Percentiles rank a stretch among this genome's conserved stretches.
Evolutionary conservation across 2,888 invertebrate species (phyloP).

Genomic region (Drosophila gaucha): DNA sequence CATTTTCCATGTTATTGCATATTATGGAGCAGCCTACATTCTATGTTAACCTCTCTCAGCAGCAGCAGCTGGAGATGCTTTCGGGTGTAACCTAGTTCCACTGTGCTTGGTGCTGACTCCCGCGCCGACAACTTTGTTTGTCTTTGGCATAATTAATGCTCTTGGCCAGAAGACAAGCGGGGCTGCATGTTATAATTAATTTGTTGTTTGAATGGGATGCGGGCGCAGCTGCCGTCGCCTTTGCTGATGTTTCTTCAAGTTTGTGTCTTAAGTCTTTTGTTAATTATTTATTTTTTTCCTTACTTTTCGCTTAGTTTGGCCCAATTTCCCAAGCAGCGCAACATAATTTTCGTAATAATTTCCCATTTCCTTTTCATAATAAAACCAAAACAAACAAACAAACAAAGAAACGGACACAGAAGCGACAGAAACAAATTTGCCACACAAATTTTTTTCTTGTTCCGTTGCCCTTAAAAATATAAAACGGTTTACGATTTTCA

Average conservation of each 20-base stretch:
- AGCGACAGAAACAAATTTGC: conserved; percentile 32
- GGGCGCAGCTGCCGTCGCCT: conserved; percentile 38
- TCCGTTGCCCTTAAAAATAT: conserved; percentile 53
- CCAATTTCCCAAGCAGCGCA: conserved; percentile 53
- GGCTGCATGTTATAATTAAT: conserved; percentile 60
- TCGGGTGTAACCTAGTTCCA: conserved; percentile 30
- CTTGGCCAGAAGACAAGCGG: conserved; percentile 37
- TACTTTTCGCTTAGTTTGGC: conserved; percentile 37
- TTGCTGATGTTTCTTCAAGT: conserved; percentile 34
- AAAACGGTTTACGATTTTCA: conserved; percentile 55
- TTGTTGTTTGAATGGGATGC: conserved; percentile 44
- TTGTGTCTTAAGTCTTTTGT: conserved; percentile 68
- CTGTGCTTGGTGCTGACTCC: conserved; percentile 38
- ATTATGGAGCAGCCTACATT: background rate
- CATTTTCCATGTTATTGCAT: background rate
- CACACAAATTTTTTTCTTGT: conserved; percentile 25
- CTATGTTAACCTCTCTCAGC: conserved; percentile 2
- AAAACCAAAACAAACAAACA: conserved; percentile 25
- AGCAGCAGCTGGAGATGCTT: background rate
- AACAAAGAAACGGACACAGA: conserved; percentile 27
- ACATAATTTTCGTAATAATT: conserved; percentile 64
- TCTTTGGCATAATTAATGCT: conserved; percentile 60
- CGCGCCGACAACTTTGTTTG: conserved; percentile 26
- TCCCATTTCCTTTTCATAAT: conserved; percentile 63
- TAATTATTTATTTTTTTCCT: conserved; percentile 14